A percentile compares a stretch with the other conserved stretches of the same genome.
Evolutionary conservation across 2,888 invertebrate genomes (phyloP).

Genomic region (Megaustenia siamemsis): DNA sequence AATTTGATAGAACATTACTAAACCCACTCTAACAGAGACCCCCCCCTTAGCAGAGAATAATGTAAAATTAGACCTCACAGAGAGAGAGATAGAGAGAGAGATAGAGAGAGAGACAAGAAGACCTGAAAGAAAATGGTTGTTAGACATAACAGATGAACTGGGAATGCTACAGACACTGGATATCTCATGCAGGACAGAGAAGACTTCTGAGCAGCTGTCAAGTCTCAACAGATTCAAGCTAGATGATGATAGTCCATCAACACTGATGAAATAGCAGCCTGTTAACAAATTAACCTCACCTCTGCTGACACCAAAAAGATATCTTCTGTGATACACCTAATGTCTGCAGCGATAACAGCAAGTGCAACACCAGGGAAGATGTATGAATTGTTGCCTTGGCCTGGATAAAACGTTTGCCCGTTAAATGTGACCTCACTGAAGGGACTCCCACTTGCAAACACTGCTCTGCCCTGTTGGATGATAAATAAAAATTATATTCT

Average conservation of each 20-base stretch:
- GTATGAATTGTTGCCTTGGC: conserved; percentile 87
- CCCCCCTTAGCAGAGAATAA: too few relatives aligned
- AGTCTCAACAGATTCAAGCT: too few relatives aligned
- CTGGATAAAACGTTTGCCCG: conserved; percentile 91
- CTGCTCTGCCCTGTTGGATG: conserved; percentile 88
- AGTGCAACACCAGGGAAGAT: conserved; percentile 91
- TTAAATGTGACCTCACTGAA: conserved; percentile 91
- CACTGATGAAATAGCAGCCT: not conserved
- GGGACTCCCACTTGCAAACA: conserved; percentile 97
- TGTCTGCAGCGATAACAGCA: conserved; percentile 94
- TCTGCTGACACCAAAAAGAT: conserved; percentile 96
- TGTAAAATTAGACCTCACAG: too few relatives aligned
- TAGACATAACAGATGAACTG: not conserved
- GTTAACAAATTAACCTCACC: conserved; percentile 80
- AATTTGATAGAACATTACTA: too few relatives aligned
- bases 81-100: too few relatives aligned
- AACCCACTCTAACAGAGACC: too few relatives aligned
- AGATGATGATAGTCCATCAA: too few relatives aligned
- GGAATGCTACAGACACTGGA: not conserved
- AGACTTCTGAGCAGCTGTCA: too few relatives aligned
- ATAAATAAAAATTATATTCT: not conserved
- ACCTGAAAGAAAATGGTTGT: too few relatives aligned
- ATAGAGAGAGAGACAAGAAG: too few relatives aligned
- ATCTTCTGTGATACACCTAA: conserved; percentile 94
- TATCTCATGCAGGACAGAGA: too few relatives aligned